Evolutionary conservation across 2,888 invertebrate genomes (phyloP).

Genomic region (Drosophila formosana): DNA sequence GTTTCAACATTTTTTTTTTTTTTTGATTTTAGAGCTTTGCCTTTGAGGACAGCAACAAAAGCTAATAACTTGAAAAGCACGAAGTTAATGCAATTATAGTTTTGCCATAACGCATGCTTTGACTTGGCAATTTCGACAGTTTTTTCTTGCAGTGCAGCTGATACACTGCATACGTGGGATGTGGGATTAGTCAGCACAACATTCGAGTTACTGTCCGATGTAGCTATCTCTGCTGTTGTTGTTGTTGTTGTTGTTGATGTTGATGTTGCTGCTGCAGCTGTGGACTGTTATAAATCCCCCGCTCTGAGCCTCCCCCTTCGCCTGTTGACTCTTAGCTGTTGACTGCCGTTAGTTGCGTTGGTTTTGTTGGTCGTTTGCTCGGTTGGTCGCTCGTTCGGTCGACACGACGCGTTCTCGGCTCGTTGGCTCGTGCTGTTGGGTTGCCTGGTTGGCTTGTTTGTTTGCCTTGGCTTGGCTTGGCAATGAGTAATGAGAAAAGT

Average conservation of each 20-base stretch:
- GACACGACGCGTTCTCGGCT: conserved; percentile 22
- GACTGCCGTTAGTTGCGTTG: conserved; percentile 73
- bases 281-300: conserved; percentile 72
- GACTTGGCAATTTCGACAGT: background rate
- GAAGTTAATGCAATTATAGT: background rate
- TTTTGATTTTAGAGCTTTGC: background rate
- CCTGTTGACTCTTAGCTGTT: conserved; percentile 76
- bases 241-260: conserved; percentile 29
- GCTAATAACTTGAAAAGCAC: background rate
- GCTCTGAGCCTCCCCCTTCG: conserved; percentile 12
- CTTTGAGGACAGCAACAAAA: background rate
- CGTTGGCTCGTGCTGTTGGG: conserved; percentile 25
- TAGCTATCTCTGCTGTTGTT: conserved; percentile 24
- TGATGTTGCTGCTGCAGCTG: conserved; percentile 61
- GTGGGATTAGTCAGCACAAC: conserved; percentile 72
- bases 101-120: background rate
- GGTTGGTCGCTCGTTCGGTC: conserved; percentile 12
- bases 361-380: conserved; percentile 55
- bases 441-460: conserved; percentile 55
- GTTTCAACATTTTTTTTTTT: too few relatives aligned
- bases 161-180: conserved; percentile 65
- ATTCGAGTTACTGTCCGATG: conserved; percentile 54
- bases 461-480: conserved; percentile 64
- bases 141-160: conserved; percentile 37
- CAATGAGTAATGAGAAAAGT: conserved; percentile 82